Percentiles rank a stretch among this genome's conserved stretches.
phyloP scores from a whole-genome alignment of 64 coral and sea anemone species.

The Pachyseris speciosa region DNA sequence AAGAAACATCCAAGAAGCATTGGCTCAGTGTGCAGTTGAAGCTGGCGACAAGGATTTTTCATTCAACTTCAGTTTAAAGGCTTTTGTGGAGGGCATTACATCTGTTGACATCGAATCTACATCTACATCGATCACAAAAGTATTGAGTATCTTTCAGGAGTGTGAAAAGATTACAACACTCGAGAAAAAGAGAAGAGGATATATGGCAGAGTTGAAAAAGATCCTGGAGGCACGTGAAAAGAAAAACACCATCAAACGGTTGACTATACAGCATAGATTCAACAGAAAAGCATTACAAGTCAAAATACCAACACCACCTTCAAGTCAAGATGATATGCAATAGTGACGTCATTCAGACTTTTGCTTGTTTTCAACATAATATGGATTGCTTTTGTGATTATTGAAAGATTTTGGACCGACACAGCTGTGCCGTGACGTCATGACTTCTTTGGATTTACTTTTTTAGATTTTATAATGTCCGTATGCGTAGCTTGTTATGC shows the following conservation, averaged over 20 bases:
- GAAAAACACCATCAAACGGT: not conserved
- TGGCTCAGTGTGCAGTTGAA: not conserved
- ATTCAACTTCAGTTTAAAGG: not conserved
- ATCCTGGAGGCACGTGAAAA: not conserved
- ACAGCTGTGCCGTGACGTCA: no score
- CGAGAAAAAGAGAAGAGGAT: constrained; percentile 2
- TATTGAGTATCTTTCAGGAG: not conserved
- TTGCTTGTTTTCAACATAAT: no score
- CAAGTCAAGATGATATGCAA: not conserved
- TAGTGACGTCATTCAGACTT: no score
- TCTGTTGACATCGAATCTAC: not conserved
- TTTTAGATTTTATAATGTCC: no score
- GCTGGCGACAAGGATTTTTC: not conserved
- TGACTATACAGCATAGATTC: not conserved
- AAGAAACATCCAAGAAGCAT: not conserved
- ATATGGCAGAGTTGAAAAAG: not conserved
- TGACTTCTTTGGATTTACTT: no score
- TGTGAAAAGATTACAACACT: not conserved
- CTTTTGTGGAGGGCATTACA: not conserved
- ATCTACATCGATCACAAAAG: not conserved
- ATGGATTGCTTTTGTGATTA: no score
- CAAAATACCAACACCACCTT: not conserved
- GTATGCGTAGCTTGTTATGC: no score
- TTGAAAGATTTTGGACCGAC: no score
- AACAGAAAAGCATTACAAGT: not conserved